Evolutionary conservation across 2,888 invertebrate genomes (phyloP).

Genomic region (Cetonia aurata): DNA sequence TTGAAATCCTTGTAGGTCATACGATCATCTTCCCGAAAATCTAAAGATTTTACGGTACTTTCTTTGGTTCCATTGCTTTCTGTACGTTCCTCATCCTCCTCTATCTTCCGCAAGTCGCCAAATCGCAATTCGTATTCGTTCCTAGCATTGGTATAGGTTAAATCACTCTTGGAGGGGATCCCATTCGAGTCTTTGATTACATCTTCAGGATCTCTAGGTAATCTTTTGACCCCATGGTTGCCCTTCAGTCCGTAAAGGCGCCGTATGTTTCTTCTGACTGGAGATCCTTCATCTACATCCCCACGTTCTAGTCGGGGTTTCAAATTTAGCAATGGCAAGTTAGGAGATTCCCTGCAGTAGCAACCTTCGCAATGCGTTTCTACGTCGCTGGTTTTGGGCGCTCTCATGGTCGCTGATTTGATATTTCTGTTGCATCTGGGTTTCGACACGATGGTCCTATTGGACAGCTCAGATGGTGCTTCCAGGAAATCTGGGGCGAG

Average conservation of each 20-base stretch:
- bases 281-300: not conserved
- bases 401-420: not conserved
- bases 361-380: constrained; percentile 30
- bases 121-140: constrained; percentile 26
- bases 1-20: constrained; percentile 42
- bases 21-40: not conserved
- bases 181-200: not conserved
- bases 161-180: not conserved
- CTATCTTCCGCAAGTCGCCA: constrained; percentile 6
- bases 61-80: not conserved
- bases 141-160: constrained; percentile 13
- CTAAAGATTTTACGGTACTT: not conserved
- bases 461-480: not conserved
- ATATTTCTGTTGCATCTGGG: not conserved
- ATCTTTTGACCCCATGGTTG: constrained; percentile 22
- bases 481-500: constrained; percentile 34
- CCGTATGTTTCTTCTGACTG: not conserved
- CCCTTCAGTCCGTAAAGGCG: not conserved
- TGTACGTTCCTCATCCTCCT: not conserved
- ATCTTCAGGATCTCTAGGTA: constrained; percentile 17
- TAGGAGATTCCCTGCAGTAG: constrained; percentile 31
- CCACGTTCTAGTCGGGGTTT: not conserved
- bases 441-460: constrained; percentile 3
- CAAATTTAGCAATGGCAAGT: constrained; percentile 15
- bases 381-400: constrained; percentile 1